phyloP scores from a whole-genome alignment of 2,113 vertebrate species.

The Oenanthe melanoleuca region DNA sequence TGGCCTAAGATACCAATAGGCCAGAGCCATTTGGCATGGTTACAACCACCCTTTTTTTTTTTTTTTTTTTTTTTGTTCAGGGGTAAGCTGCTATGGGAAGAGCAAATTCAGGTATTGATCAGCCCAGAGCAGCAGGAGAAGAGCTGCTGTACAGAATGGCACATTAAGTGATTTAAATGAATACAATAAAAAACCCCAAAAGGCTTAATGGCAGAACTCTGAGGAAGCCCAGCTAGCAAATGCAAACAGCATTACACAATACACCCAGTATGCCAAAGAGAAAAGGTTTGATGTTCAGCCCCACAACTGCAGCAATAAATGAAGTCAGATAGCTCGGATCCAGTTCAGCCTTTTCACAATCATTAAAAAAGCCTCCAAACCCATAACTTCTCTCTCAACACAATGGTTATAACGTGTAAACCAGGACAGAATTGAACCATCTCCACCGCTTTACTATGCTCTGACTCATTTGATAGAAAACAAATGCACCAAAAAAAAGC shows the following conservation, averaged over 20 bases:
- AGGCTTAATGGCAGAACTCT: background rate
- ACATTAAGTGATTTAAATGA: background rate
- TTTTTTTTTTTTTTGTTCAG: background rate
- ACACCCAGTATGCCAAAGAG: background rate
- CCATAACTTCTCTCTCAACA: background rate
- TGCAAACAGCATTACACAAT: background rate
- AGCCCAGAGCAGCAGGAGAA: background rate
- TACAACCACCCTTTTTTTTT: background rate
- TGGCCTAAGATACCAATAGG: background rate
- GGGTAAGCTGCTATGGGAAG: background rate
- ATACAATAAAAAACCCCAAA: background rate
- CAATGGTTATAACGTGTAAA: background rate
- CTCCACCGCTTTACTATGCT: background rate
- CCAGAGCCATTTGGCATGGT: background rate
- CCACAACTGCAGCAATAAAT: slow-evolving; percentile 60
- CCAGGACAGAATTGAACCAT: background rate
- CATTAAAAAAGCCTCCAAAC: slow-evolving; percentile 1
- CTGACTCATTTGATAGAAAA: background rate
- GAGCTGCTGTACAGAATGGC: background rate
- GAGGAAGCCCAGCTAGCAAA: background rate
- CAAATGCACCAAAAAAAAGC: background rate
- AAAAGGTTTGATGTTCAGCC: slow-evolving; percentile 71
- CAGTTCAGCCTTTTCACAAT: slow-evolving; percentile 70
- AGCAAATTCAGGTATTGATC: background rate
- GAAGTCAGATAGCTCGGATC: slow-evolving; percentile 2